phyloP scores from a whole-genome alignment of 2,797 vertebrate genomes.

The Tangara arthus region DNA sequence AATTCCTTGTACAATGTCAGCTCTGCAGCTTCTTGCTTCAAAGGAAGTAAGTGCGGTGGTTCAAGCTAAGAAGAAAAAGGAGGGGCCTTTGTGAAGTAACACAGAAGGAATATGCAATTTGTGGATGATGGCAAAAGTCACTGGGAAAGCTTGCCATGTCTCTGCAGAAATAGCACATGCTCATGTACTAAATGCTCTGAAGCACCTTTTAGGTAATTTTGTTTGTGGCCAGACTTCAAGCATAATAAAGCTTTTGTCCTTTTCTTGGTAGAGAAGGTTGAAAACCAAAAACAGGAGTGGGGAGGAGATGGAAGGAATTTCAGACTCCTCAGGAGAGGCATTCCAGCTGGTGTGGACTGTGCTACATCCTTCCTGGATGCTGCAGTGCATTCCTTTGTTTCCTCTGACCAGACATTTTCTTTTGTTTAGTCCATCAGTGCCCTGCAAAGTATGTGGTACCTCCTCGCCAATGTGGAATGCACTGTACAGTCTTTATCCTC shows the following conservation, averaged over 20 bases:
- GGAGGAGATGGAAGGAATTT: slow-evolving; percentile 57
- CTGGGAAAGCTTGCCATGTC: not conserved
- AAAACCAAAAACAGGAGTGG: not conserved
- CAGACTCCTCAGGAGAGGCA: slow-evolving; percentile 16
- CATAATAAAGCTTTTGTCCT: slow-evolving; percentile 60
- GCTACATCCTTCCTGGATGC: slow-evolving; percentile 41
- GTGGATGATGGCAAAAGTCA: slow-evolving; percentile 38
- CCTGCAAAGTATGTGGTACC: not conserved
- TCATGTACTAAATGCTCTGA: not conserved
- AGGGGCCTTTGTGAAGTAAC: not conserved
- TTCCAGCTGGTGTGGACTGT: not conserved
- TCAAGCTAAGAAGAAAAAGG: slow-evolving; percentile 25
- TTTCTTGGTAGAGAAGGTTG: slow-evolving; percentile 14
- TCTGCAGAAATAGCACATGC: slow-evolving; percentile 23
- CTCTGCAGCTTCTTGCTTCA: not conserved
- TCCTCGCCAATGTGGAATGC: not conserved
- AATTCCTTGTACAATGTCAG: not conserved
- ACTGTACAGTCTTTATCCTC: not conserved
- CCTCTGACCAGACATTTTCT: slow-evolving; percentile 35
- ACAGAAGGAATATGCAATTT: slow-evolving; percentile 24
- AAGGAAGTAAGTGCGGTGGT: not conserved
- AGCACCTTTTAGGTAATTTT: slow-evolving; percentile 50
- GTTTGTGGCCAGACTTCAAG: slow-evolving; percentile 6
- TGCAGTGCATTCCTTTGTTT: slow-evolving; percentile 51
- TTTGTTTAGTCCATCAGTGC: slow-evolving; percentile 16